Evolutionary conservation across 2,113 vertebrate species (phyloP).

Genomic region (Numenius arquata): DNA sequence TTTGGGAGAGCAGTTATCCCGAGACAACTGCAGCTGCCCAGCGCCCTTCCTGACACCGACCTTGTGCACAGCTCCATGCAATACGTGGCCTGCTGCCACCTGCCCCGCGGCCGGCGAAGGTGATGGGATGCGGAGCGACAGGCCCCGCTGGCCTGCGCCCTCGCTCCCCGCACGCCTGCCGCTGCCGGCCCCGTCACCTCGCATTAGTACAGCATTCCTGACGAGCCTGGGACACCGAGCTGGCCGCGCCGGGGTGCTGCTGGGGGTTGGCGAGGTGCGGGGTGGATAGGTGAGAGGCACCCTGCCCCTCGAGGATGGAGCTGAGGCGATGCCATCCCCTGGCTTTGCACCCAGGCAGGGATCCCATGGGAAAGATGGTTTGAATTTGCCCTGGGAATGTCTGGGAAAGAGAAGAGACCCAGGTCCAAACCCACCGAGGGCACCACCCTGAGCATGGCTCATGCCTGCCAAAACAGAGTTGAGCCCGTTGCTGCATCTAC

Average conservation of each 20-base stretch:
- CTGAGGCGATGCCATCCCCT: not conserved
- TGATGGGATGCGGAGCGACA: not conserved
- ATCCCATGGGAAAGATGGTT: not conserved
- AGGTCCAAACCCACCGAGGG: not conserved
- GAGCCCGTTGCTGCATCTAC: not conserved
- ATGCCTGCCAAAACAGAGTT: not conserved
- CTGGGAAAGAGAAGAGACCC: not conserved
- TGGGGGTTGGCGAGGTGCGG: fast-evolving
- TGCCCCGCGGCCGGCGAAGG: fast-evolving
- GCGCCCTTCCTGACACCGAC: not conserved
- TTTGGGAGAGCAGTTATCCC: not conserved
- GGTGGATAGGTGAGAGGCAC: not conserved
- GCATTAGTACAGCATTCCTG: fast-evolving
- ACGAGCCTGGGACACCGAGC: fast-evolving
- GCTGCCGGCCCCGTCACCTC: not conserved
- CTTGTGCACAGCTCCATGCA: fast-evolving
- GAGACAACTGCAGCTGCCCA: not conserved
- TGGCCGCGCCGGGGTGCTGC: fast-evolving
- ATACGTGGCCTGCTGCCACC: fast-evolving
- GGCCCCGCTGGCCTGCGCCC: not conserved
- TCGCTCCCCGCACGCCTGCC: fast-evolving
- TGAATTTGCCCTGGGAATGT: not conserved
- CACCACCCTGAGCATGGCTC: fast-evolving
- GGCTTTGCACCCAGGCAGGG: not conserved
- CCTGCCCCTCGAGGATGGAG: not conserved